Base-by-base conservation (phyloP, 1,140 invertebrate species). In the Drosophila albomicans region DNA sequence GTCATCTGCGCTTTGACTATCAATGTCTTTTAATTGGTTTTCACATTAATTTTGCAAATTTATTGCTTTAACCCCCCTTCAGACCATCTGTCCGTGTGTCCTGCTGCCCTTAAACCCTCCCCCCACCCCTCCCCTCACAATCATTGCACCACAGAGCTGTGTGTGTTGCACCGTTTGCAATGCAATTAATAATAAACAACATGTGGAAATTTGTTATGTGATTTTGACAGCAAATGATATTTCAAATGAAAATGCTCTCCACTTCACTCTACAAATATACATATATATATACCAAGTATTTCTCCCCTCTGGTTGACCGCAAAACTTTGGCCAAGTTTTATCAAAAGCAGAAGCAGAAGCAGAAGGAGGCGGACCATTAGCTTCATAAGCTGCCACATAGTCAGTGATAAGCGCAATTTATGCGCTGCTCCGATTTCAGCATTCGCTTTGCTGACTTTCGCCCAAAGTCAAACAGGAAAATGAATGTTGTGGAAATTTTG, bases 11-110 rank as follows among this genome's bases (percentile, higher is more conserved):
- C 57, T 57, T 67, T 66, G 58, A 35, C 63, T 75, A 74, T 78
- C 78, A 69, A 88, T 82, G 84, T 82, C 79, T 81, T 87, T 87
- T 88, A 87, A 87, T 87, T 87, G 84, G 82, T 87, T 87, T 87
- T 88, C 84, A 66, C 76, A 87, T 87, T 87, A 87, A 87, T 88
- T 87, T 87, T 87, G 82, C 82, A 87, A 87, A 87, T 87, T 87
- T 88, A 87, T 88, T 88, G 76, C 84, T 64, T 57, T 57, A 57
- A 13, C 16, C 20, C 20, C 20, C 3, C 20, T 4, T 25, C 20
- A 0, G n/a, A 1, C 35, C 6, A 35, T 3, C 13, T 54, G 5
- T 81, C 63, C 51, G 28, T 30, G 16, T 70, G 54, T 35, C 38
- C 16, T 25, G n/a, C n/a, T 28, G 15, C 35, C 35, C 35, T 38